phyloP scores from a whole-genome alignment of 2,113 vertebrate species.

The Cynopterus brachyotis region DNA sequence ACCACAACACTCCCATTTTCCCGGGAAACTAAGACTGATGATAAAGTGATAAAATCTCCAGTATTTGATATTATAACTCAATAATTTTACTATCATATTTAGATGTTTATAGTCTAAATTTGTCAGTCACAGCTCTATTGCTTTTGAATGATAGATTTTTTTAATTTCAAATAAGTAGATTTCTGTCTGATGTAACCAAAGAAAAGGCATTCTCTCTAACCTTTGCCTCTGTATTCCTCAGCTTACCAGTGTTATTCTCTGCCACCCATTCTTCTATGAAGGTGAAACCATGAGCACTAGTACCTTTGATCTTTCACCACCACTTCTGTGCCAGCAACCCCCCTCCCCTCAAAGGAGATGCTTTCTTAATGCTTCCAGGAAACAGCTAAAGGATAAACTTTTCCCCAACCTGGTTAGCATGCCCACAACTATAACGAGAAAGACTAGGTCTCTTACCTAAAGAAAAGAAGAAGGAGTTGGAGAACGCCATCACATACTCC shows the following conservation, averaged over 20 bases:
- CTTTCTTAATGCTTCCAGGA: not conserved
- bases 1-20: not conserved
- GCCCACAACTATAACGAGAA: not conserved
- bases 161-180: not conserved
- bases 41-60: not conserved
- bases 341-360: not conserved
- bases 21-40: not conserved
- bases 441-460: not conserved
- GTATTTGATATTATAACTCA: not conserved
- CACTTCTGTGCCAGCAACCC: not conserved
- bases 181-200: not conserved
- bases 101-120: not conserved
- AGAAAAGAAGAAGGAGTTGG: not conserved
- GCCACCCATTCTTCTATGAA: not conserved
- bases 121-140: not conserved
- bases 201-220: not conserved
- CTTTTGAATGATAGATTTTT: not conserved
- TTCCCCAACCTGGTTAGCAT: not conserved
- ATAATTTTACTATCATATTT: not conserved
- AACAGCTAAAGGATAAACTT: not conserved
- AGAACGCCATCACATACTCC: not conserved
- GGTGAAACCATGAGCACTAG: not conserved
- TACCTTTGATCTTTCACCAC: not conserved
- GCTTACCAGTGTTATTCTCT: not conserved
- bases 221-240: not conserved